Base-by-base conservation (phyloP, 2,797 vertebrate species). In the Poecilia gillii region DNA sequence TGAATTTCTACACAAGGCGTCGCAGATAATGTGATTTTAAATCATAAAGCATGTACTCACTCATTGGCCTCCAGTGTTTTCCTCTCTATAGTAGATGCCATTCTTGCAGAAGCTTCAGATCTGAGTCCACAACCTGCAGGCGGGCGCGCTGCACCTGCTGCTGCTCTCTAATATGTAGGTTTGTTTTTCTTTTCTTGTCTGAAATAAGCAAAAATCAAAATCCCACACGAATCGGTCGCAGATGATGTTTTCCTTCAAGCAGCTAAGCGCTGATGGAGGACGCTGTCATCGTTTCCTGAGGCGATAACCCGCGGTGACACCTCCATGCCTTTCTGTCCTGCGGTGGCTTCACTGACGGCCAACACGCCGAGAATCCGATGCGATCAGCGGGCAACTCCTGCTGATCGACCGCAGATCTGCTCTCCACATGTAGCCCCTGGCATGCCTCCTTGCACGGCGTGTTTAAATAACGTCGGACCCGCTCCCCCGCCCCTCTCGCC, bases 1-100 rank as follows among this genome's bases (percentile, higher is more conserved):
- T 68, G 18, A 62, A 46, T 20, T 13, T 47, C 39, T 64, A 4
- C 36, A 5, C 11, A 72, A 45, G 41, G 11, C 73, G 18, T 76
- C 66, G 70, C 3, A 33, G 51, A 49, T 39, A 0, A 7, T 36
- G 49, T 14, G 18, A 72, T 43, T 46, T 4, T 23, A 59, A 41
- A 43, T 33, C 1, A 25, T 2, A 14, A 2, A 36, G 16, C 39
- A 4, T 39, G 20, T 76, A 98, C 98, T 98, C 92, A 99, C 98
- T 99, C 98, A 51, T 96, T 97, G 71, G 97, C 94, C 85, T 99
- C 98, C 95, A 99, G 89, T 76, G 96, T 98, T 94, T 99, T 99
- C 91, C 98, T 97, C 92, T 99, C 98, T 94, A 99, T 98, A 82
- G 97, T 94, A 81, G 98, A 97, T 93, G 98, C 93, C 98, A 99